Percentiles rank a stretch among this genome's conserved stretches.
Conservation (phyloP, 2,888 invertebrate species). For the Lingula anatina region DNA sequence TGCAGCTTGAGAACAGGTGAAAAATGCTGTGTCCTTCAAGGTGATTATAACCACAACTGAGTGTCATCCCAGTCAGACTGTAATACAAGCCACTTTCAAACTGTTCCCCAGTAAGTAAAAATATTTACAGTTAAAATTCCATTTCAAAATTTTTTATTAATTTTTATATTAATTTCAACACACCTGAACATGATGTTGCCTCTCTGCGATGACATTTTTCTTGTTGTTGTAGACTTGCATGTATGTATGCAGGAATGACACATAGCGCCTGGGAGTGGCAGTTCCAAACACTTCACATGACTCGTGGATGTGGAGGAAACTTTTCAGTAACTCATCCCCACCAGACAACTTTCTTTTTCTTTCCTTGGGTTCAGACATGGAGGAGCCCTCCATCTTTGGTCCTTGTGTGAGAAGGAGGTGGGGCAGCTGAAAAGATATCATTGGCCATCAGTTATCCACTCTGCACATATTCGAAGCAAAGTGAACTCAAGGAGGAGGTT, state of each 20-base stretch:
- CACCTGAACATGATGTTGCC: slow-evolving; percentile 65
- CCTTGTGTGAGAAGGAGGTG: slow-evolving; percentile 44
- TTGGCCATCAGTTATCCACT: too few relatives aligned
- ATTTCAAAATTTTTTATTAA: slow-evolving; percentile 45
- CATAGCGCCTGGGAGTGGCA: slow-evolving; percentile 56
- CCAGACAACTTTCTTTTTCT: slow-evolving; percentile 42
- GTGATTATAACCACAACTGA: too few relatives aligned
- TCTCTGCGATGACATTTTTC: slow-evolving; percentile 59
- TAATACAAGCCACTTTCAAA: too few relatives aligned
- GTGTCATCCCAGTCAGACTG: too few relatives aligned
- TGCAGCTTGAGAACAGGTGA: too few relatives aligned
- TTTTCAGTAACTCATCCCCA: slow-evolving; percentile 48
- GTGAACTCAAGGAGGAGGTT: too few relatives aligned
- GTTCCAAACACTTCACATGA: slow-evolving; percentile 35
- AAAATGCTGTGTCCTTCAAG: too few relatives aligned
- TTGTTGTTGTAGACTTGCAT: slow-evolving; percentile 62
- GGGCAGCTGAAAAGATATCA: slow-evolving; percentile 46
- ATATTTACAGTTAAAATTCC: slow-evolving; percentile 49
- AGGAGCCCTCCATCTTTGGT: slow-evolving; percentile 43
- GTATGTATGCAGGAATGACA: slow-evolving; percentile 57
- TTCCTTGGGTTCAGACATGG: slow-evolving; percentile 39
- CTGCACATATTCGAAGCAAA: too few relatives aligned
- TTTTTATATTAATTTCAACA: slow-evolving; percentile 35
- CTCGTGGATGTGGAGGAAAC: slow-evolving; percentile 55
- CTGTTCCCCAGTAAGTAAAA: slow-evolving; percentile 56